Evolutionary conservation across 2,888 invertebrate species (phyloP).

Genomic region (Brachyptera putata): DNA sequence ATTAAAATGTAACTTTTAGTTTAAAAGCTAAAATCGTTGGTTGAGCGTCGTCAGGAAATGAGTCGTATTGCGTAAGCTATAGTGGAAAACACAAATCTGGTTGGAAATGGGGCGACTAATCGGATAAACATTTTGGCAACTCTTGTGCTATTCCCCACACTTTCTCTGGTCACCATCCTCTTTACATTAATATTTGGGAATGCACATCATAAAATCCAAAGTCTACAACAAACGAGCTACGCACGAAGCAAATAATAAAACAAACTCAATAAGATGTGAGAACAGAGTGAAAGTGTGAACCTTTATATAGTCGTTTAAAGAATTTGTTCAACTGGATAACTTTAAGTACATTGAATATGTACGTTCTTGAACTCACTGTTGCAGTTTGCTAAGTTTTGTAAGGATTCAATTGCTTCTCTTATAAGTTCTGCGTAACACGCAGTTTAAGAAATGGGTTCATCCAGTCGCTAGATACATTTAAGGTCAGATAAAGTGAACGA

Average conservation of each 20-base stretch:
- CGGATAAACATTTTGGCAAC: conserved; percentile 22
- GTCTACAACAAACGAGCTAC: too few species aligned
- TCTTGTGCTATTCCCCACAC: conserved; percentile 1
- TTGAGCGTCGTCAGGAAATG: conserved; percentile 9
- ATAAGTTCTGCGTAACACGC: too few species aligned
- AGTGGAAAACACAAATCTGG: conserved; percentile 13
- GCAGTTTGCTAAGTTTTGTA: too few species aligned
- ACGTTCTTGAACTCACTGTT: too few species aligned
- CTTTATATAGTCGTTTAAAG: neutral
- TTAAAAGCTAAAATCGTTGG: conserved; percentile 15
- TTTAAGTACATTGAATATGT: too few species aligned
- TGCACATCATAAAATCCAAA: conserved; percentile 16
- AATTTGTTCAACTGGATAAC: conserved; percentile 5
- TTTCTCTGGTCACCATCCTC: conserved; percentile 18
- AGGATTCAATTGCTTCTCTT: too few species aligned
- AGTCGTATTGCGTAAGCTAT: conserved; percentile 1
- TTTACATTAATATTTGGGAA: conserved; percentile 16
- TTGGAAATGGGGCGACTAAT: conserved; percentile 20
- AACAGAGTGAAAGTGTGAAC: conserved; percentile 10
- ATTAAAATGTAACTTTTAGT: conserved; percentile 13
- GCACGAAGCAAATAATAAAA: neutral
- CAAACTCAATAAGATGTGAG: conserved; percentile 4
- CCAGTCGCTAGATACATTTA: too few species aligned
- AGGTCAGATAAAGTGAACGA: too few species aligned
- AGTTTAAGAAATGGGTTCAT: too few species aligned